These are phyloP conservation scores for Mylabris sibirica DNA, from an alignment of 2,888 invertebrate genomes.

Conservation along the genomic window DNA sequence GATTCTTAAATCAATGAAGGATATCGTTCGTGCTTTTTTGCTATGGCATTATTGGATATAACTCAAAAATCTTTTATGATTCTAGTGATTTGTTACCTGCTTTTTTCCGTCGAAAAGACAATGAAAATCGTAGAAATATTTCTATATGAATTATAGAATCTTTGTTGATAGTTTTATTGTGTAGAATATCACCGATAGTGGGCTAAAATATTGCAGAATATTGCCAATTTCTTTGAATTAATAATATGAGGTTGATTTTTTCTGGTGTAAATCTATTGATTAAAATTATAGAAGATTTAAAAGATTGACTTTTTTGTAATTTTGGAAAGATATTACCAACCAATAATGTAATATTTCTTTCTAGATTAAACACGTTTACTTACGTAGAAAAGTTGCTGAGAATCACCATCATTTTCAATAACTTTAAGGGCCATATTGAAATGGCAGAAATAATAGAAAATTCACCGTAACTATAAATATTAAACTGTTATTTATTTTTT, in stretches of 20 bases:
- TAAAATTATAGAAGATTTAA: too few species aligned
- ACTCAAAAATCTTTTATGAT: neutral
- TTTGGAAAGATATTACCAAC: too few species aligned
- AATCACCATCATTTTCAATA: too few species aligned
- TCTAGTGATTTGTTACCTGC: slow-evolving; percentile 16
- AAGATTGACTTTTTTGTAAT: too few species aligned
- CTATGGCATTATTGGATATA: neutral
- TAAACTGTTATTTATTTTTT: too few species aligned
- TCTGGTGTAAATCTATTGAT: too few species aligned
- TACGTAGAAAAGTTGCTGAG: too few species aligned
- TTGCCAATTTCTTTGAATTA: neutral
- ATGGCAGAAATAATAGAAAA: too few species aligned
- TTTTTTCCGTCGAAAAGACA: neutral
- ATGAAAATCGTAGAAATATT: neutral
- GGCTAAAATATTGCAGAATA: neutral
- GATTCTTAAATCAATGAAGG: neutral
- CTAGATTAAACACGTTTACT: too few species aligned
- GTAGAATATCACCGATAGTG: neutral
- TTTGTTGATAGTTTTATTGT: neutral
- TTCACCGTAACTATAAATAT: too few species aligned
- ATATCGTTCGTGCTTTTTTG: neutral
- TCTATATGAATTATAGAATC: neutral
- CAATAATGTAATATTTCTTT: too few species aligned
- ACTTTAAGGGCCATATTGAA: too few species aligned
- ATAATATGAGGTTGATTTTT: neutral